A percentile compares a stretch with the other conserved stretches of the same genome.
phyloP scores from a whole-genome alignment of 2,797 vertebrate species.

The Valencia hispanica region DNA sequence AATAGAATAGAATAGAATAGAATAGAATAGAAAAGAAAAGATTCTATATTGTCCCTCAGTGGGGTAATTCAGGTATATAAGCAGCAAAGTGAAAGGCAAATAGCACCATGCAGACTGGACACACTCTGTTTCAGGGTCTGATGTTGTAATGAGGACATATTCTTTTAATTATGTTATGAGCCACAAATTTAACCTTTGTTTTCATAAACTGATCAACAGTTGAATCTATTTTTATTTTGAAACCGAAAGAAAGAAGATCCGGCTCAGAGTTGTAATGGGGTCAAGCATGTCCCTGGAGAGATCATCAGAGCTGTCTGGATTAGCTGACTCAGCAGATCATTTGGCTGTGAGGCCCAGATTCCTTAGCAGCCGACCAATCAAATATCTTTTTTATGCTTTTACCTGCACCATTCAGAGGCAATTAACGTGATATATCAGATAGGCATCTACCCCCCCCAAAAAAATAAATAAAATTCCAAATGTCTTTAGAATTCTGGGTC shows the following conservation, averaged over 20 bases:
- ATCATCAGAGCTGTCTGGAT: slow-evolving; percentile 41
- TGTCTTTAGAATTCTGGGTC: slow-evolving; percentile 51
- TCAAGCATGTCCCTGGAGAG: slow-evolving; percentile 52
- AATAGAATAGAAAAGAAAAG: no score
- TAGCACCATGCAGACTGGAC: no score
- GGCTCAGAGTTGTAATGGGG: slow-evolving; percentile 36
- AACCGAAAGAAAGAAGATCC: background rate
- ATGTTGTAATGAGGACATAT: background rate
- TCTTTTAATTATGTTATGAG: background rate
- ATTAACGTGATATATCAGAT: slow-evolving; percentile 24
- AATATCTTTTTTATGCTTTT: slow-evolving; percentile 13
- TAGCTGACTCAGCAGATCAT: slow-evolving; percentile 62
- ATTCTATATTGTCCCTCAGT: background rate
- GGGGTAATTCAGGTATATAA: background rate
- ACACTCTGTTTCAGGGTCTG: background rate
- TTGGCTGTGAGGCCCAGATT: slow-evolving; percentile 24
- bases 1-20: background rate
- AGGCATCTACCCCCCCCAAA: background rate
- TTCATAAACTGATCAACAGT: slow-evolving; percentile 32
- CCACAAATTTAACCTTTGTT: background rate
- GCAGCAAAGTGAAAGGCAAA: no score
- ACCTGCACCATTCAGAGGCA: slow-evolving; percentile 13
- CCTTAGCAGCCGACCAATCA: slow-evolving; percentile 40
- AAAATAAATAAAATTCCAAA: background rate
- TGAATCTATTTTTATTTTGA: slow-evolving; percentile 30